Evolutionary conservation across 37 sponge, comb jelly and placozoan genomes (phyloP), one percentile per base, ranked within the genome.

Genomic region (Chondrilla cf. caribensis): DNA sequence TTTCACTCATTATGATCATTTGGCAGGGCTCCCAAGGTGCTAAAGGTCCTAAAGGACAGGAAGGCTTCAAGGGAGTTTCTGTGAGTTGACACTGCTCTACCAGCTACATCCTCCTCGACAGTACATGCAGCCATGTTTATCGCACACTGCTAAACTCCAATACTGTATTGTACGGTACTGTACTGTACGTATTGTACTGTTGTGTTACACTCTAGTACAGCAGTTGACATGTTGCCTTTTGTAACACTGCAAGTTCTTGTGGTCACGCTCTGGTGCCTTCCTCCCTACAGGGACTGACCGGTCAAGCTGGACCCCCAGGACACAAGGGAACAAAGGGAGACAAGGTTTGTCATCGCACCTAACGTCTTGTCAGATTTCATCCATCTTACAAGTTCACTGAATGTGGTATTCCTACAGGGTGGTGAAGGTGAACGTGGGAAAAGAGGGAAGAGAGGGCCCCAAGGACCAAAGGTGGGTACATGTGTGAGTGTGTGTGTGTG

Each of bases 321-420:
- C 31, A 44, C 29, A 81, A 24, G 2, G 82, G 82, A 38, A 8
- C 11, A n/a, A 81, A 22, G 7, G 82, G 82, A 41, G 82, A 38
- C 0, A 81, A 43, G 47, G 82, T 68, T 4, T 4, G 70, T 68
- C 40, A 0, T 78, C 72, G 86, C 79, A n/a, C n/a, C n/a, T n/a
- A n/a, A n/a, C n/a, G n/a, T n/a, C n/a, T n/a, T n/a, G n/a, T n/a
- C n/a, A n/a, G n/a, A n/a, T 70, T 54, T 60, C 43, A 33, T 26
- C 0, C 76, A 82, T 72, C 31, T 28, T 17, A n/a, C 43, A 3
- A 76, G 86, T 11, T 24, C 51, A 3, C 2, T 1, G 2, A 80
- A 72, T 58, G 68, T 73, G 19, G 18, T 0, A 7, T 78, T 72
- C 43, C n/a, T 28, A 18, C 59, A 58, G 80, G 87, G 87, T 54